Conservation (phyloP, 2,888 invertebrate genomes). For the Sepiola atlantica region DNA sequence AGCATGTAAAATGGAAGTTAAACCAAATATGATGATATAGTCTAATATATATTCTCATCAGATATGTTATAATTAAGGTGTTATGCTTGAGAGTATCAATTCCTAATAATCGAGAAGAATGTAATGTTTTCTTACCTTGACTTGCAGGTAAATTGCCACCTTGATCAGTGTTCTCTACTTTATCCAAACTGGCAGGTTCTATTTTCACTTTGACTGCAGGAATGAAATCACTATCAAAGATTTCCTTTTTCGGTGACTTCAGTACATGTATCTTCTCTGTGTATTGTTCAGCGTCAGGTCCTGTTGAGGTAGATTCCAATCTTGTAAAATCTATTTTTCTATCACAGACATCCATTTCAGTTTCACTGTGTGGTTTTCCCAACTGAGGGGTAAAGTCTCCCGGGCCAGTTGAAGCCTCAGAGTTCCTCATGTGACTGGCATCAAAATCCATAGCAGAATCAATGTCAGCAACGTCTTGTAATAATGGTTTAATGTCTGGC, state of each 20-base stretch:
- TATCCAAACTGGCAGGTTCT: background rate
- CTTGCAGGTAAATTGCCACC: background rate
- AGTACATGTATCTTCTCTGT: background rate
- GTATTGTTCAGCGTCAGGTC: background rate
- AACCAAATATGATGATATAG: too few relatives aligned
- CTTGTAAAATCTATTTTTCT: background rate
- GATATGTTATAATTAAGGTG: background rate
- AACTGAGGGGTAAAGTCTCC: background rate
- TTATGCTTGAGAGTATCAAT: background rate
- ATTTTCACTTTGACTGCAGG: slow-evolving; percentile 6
- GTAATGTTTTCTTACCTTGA: background rate
- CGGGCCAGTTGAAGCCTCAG: background rate
- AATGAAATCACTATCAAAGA: background rate
- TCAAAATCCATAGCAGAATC: slow-evolving; percentile 36
- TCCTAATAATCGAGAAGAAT: background rate
- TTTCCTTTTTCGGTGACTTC: background rate
- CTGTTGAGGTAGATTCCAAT: slow-evolving; percentile 20
- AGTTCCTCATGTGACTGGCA: background rate
- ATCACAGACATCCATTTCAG: slow-evolving; percentile 4
- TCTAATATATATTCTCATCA: background rate
- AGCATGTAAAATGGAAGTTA: too few relatives aligned
- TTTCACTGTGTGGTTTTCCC: background rate
- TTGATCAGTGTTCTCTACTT: background rate
- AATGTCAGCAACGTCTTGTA: slow-evolving; percentile 42
- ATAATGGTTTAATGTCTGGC: slow-evolving; percentile 39